Conservation (phyloP, 2,797 vertebrate species). For the Lithobates pipiens region DNA sequence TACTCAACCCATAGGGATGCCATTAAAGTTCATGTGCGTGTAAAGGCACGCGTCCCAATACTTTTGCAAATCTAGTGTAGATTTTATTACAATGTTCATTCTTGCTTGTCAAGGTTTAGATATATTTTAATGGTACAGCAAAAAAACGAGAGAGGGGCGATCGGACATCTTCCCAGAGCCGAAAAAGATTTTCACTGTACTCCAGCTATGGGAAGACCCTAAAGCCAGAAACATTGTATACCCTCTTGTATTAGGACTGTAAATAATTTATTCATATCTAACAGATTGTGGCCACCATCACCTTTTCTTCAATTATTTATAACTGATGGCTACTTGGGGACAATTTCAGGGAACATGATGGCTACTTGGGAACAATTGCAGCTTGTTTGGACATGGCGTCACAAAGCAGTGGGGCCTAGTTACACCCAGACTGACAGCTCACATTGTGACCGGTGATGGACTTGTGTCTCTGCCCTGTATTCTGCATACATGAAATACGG, state of each 20-base stretch:
- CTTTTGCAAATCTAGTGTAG: too few relatives aligned
- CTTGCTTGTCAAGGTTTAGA: too few relatives aligned
- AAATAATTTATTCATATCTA: background rate
- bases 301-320: constrained; percentile 16
- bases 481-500: background rate
- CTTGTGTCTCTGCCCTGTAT: background rate
- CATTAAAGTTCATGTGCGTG: too few relatives aligned
- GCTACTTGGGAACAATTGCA: background rate
- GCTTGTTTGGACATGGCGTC: background rate
- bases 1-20: too few relatives aligned
- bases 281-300: background rate
- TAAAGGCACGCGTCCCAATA: too few relatives aligned
- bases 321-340: background rate
- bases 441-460: constrained; percentile 23
- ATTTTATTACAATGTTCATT: too few relatives aligned
- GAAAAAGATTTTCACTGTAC: background rate
- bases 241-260: background rate
- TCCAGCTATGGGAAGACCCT: background rate
- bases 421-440: constrained; percentile 1
- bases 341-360: background rate
- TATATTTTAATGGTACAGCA: background rate
- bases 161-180: background rate
- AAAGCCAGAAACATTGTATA: background rate
- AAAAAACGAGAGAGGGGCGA: background rate
- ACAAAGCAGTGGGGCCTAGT: constrained; percentile 12